Evolutionary conservation across 2,888 invertebrate genomes (phyloP).

Genomic region (Anaspis maculata): DNA sequence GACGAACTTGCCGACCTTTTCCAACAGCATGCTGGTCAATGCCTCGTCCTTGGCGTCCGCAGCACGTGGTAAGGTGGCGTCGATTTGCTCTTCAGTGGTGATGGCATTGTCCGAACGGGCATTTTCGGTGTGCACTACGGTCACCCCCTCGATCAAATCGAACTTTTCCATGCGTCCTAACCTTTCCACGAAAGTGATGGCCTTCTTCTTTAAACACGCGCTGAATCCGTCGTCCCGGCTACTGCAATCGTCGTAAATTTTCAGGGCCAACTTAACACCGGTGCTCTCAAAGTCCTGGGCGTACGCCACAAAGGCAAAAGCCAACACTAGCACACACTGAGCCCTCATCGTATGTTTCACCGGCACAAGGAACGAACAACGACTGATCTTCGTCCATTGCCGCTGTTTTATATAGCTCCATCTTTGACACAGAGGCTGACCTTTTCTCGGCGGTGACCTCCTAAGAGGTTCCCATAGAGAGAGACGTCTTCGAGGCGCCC

Average conservation of each 20-base stretch:
- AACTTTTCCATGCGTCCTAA: constrained; percentile 61
- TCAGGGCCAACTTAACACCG: constrained; percentile 57
- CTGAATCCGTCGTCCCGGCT: constrained; percentile 59
- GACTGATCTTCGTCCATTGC: constrained; percentile 31
- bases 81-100: constrained; percentile 60
- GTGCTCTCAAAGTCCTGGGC: constrained; percentile 42
- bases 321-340: constrained; percentile 35
- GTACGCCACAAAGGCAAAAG: constrained; percentile 29
- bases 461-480: constrained; percentile 27
- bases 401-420: constrained; percentile 38
- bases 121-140: constrained; percentile 51
- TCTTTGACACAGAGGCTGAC: constrained; percentile 33
- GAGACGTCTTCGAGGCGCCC: constrained; percentile 17
- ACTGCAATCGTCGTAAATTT: constrained; percentile 75
- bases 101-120: constrained; percentile 29
- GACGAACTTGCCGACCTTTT: constrained; percentile 61
- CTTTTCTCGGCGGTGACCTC: constrained; percentile 37
- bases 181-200: constrained; percentile 69
- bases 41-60: constrained; percentile 59
- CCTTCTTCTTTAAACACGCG: constrained; percentile 74
- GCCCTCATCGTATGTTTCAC: constrained; percentile 31
- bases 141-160: constrained; percentile 57
- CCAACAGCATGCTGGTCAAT: constrained; percentile 60
- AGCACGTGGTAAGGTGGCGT: constrained; percentile 58
- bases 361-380: constrained; percentile 25